Base-by-base conservation (phyloP, 2,113 vertebrate genomes). In the Sturnira hondurensis region DNA sequence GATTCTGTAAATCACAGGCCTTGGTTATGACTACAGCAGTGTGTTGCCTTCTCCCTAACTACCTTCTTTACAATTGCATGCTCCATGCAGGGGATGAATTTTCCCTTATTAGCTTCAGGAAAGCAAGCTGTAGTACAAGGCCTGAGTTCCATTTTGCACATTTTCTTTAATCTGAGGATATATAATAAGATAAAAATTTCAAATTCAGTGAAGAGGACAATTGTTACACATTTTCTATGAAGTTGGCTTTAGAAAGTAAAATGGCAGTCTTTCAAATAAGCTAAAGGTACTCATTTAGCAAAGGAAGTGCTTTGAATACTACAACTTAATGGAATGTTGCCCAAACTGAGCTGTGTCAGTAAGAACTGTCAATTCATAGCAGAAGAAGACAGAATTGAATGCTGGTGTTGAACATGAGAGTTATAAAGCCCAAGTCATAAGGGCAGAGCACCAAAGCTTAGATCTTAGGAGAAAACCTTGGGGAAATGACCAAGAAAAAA, bases 1-100 rank as follows among this genome's bases (percentile, higher is more conserved):
- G 73, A 80, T 89, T 83, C 54, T 26, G 45, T 95, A 89, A 96
- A 92, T 96, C 86, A 78, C 14, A 33, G 5, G 26, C 26, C 31
- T 47, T 56, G 9, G 31, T 65, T 94, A 87, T 56, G 65, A 94
- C 52, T 78, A 16, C 10, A 86, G 45, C 61, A 83, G 50, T 93
- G 15, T 22, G 19, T 19, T 84, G 81, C 50, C 17, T 7, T 70
- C 68, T 84, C 1, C 7, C 81, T 94, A 86, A 93, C 54, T 52
- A 77, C 54, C 58, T 89, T 91, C 77, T 91, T 87, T 54, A 7
- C 82, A 58, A 19, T 80, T 36, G 63, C 56, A 4, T 13, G 0
- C 16, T 5, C 22, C 43, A 36, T 68, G 76, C 0, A 1, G 52
- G 4, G 41, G 71, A 45, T 4, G 68, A 52, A 52, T 65, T 86